These are phyloP conservation scores for Seira musarum DNA, from an alignment of 2,888 invertebrate genomes.

Conservation along the genomic window DNA sequence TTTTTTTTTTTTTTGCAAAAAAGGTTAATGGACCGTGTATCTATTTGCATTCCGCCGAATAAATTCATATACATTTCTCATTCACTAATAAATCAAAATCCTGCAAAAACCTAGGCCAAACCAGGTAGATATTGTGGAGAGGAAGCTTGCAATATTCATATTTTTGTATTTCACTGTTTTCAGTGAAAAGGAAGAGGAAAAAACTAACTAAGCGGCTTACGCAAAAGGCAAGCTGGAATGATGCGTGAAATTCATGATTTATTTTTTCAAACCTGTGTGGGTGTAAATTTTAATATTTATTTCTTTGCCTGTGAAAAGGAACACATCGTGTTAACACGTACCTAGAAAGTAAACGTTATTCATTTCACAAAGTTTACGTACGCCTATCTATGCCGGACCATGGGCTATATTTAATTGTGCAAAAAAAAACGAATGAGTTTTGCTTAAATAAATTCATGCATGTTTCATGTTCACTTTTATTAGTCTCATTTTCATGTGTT, in stretches of 20 bases:
- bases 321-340: no score
- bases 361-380: not conserved
- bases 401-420: not conserved
- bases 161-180: not conserved
- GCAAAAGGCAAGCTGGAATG: not conserved
- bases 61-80: constrained; percentile 41
- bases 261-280: constrained; percentile 6
- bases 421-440: no score
- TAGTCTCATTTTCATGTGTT: constrained; percentile 16
- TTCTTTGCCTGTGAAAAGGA: not conserved
- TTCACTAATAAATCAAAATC: constrained; percentile 44
- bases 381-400: not conserved
- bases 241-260: not conserved
- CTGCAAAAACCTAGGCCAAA: not conserved
- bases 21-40: constrained; percentile 46
- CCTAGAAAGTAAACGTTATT: no score
- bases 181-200: not conserved
- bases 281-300: constrained; percentile 13
- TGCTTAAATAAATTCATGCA: not conserved
- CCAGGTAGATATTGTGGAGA: constrained; percentile 19
- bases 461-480: not conserved
- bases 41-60: constrained; percentile 42
- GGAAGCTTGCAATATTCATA: not conserved
- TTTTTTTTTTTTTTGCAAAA: no score
- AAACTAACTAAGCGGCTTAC: not conserved